These are phyloP conservation scores for Trididemnum miniatum DNA, from an alignment of 23 tunicate genomes.

Conservation along the genomic window DNA sequence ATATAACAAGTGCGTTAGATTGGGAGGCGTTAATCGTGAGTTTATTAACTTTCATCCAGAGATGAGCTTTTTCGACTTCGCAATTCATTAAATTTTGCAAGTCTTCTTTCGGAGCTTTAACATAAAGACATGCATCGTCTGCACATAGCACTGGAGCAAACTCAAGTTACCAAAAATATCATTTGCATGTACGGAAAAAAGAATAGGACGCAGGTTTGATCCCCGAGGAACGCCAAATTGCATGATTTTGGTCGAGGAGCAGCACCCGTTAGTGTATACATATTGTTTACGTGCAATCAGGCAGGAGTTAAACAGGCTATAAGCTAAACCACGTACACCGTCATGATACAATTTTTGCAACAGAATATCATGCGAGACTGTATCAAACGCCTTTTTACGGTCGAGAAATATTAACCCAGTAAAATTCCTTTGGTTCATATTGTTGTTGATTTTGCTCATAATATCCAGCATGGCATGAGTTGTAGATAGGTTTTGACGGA, in stretches of 20 bases:
- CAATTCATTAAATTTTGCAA: not conserved
- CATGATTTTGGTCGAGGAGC: not conserved
- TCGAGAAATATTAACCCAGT: not conserved
- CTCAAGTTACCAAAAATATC: not conserved
- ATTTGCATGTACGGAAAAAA: not conserved
- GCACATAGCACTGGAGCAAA: not conserved
- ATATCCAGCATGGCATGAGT: not conserved
- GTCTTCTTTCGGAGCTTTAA: not conserved
- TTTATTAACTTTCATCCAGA: not conserved
- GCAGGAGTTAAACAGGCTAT: not conserved
- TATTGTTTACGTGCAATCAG: too few relatives aligned
- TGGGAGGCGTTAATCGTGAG: not conserved
- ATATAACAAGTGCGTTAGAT: not conserved
- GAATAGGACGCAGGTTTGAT: not conserved
- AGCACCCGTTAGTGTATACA: not conserved
- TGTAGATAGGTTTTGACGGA: not conserved
- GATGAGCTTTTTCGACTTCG: not conserved
- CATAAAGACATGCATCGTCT: not conserved
- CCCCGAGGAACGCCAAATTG: not conserved
- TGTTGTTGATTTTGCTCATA: not conserved
- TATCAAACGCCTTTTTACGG: too few relatives aligned
- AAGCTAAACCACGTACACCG: not conserved
- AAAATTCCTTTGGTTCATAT: not conserved
- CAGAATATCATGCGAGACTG: too few relatives aligned
- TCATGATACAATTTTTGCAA: not conserved